Evolutionary conservation across 2,797 vertebrate genomes (phyloP).

Genomic region (Adrianichthys oophorus): DNA sequence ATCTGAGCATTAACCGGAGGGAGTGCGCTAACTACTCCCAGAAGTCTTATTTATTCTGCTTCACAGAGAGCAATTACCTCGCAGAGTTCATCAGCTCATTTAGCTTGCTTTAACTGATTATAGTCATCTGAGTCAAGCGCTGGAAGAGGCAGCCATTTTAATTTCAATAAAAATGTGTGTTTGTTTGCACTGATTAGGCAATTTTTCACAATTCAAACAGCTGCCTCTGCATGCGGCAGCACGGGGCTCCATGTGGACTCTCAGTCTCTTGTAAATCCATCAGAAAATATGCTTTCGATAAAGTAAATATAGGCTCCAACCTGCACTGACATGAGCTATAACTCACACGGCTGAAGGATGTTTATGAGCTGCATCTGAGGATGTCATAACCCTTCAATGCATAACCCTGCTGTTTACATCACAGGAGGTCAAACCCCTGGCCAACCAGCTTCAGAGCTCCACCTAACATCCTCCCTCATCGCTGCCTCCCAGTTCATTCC

Average conservation of each 20-base stretch:
- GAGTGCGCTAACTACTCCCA: slow-evolving; percentile 52
- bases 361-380: background rate
- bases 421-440: background rate
- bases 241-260: slow-evolving; percentile 5
- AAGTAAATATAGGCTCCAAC: background rate
- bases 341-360: background rate
- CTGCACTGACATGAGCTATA: background rate
- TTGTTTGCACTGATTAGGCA: slow-evolving; percentile 34
- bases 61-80: slow-evolving; percentile 56
- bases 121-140: slow-evolving; percentile 51
- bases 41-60: slow-evolving; percentile 59
- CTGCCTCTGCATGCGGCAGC: slow-evolving; percentile 5
- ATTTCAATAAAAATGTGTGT: slow-evolving; percentile 43
- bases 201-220: slow-evolving; percentile 32
- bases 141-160: slow-evolving; percentile 52
- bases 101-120: slow-evolving; percentile 53
- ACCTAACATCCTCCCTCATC: background rate
- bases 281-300: background rate
- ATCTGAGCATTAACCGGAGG: slow-evolving; percentile 52
- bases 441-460: too few relatives aligned
- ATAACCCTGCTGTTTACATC: background rate
- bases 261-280: slow-evolving; percentile 1
- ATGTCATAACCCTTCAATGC: background rate
- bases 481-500: background rate
- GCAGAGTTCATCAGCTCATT: slow-evolving; percentile 54